Base-by-base conservation (phyloP, 2,797 vertebrate species). In the Clarias platycephalus region DNA sequence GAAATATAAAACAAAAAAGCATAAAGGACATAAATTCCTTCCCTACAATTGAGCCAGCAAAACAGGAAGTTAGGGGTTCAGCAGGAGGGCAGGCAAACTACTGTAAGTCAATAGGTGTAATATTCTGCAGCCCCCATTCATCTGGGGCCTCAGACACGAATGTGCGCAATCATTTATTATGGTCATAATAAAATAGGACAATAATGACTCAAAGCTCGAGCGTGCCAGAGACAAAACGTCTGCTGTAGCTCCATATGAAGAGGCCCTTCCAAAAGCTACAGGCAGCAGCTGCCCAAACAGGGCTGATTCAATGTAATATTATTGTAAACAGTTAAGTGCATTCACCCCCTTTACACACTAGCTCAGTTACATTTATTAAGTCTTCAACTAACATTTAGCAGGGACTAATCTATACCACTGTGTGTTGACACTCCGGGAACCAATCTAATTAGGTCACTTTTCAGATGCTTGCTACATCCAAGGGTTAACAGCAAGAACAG, bases 31-130 rank as follows among this genome's bases (percentile, higher is more conserved):
- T 89, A 78, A 88, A 95, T 94, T 92, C 89, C 89, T 93, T 92
- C 91, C 89, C 90, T 91, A 89, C 91, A 93, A 80, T 87, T 89
- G 91, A 88, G 88, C 85, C 68, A 89, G 83, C 88, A 94, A 95
- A 95, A 95, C 93, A 94, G 95, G 94, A 96, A 96, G 94, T 90
- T 86, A 87, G 90, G 87, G 91, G 95, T 96, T 97, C 95, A 95
- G 82, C 58, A 82, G 63, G 88, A 93, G 95, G 94, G 89, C 92
- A 94, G 86, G 88, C 81, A 95, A 94, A 95, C 94, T 96, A 96
- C 95, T 95, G 95, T 94, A 95, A 94, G 94, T 95, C 94, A 95
- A 90, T 92, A 94, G 90, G 94, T 92, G 91, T 90, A 89, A 91
- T 95, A 94, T 92, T 88, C 89, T 92, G 88, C 84, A 90, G 92